phyloP scores from a whole-genome alignment of 2,888 invertebrate species.

The Ophioninae sp. region DNA sequence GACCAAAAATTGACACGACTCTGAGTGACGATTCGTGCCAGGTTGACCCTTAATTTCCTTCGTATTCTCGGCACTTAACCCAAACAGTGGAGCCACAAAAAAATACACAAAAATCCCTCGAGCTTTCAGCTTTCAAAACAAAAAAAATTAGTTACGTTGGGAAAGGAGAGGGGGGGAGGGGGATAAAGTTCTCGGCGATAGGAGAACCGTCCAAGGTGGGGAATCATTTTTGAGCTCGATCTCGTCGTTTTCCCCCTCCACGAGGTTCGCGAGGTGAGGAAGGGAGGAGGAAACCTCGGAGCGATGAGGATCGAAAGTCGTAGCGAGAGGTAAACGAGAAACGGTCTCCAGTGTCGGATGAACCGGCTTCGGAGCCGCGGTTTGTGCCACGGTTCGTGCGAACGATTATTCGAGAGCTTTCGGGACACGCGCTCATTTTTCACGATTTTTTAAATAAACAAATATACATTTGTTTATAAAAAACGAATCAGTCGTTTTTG shows the following conservation, averaged over 20 bases:
- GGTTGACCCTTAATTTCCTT: neutral
- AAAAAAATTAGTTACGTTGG: neutral
- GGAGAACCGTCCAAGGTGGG: constrained; percentile 26
- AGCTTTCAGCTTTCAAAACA: neutral
- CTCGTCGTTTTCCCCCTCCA: constrained; percentile 39
- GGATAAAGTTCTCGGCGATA: constrained; percentile 37
- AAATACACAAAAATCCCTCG: neutral
- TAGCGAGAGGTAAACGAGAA: constrained; percentile 50
- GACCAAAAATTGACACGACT: too few species aligned
- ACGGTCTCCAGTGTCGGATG: constrained; percentile 65
- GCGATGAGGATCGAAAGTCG: constrained; percentile 58
- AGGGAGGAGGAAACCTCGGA: constrained; percentile 55
- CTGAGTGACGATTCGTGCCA: neutral
- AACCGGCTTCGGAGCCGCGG: constrained; percentile 64
- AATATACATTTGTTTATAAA: neutral
- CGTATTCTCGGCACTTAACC: neutral
- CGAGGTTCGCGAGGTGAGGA: constrained; percentile 40
- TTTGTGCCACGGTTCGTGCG: constrained; percentile 43
- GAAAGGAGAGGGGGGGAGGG: constrained; percentile 32
- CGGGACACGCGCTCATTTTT: constrained; percentile 34
- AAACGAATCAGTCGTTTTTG: too few species aligned
- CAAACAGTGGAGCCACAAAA: neutral
- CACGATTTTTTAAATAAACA: neutral
- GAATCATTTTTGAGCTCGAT: constrained; percentile 40
- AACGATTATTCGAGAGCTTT: constrained; percentile 34